Base-by-base conservation (phyloP, 2,888 invertebrate species). In the Caenorhabditis sp. region DNA sequence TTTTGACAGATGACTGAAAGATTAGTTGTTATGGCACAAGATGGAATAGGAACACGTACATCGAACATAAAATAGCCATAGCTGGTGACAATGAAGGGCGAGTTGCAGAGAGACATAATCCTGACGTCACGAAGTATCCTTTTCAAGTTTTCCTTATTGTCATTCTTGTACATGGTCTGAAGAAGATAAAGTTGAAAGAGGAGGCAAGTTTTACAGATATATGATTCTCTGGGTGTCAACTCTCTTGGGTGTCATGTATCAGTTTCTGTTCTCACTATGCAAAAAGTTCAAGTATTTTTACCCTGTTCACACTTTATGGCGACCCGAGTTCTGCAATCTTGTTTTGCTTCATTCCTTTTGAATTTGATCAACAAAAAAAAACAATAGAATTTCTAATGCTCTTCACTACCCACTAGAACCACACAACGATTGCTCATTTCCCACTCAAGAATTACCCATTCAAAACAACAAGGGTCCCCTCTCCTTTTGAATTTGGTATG, bases 1-100 rank as follows among this genome's bases (percentile, higher is more conserved):
- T 98, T 97, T 98, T 99, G 0, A 99, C 98, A 93, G 98, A 97
- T 0, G 92, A 90, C 93, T 93, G 87, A 31, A 90, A 68, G 10
- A n/a, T 10, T 26, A 7, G 8, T n/a, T 19, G 35, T 63, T 63
- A 47, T n/a, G 16, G 19, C 38, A 38, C 38, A 38, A n/a, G 58
- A 73, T 56, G 7, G 24, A 26, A 14, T 14, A 54, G 24, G 14
- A 26, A 12, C 54, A 58, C 76, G 74, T 49, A 84, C 84, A 59
- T 84, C 76, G 24, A 80, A 77, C 81, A 84, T 84, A 19, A 84
- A 80, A 58, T 77, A 84, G 1, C 84, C 84, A 22, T 77, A 84
- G 51, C 77, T 77, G 5, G 70, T 47, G 1, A 84, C 84, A 51
- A 84, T 84, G 28, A 77, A 80, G 12, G 84, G 80, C 8, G 80